Evolutionary conservation across 2,113 vertebrate genomes (phyloP).

Genomic region (Odontophorus gujanensis): DNA sequence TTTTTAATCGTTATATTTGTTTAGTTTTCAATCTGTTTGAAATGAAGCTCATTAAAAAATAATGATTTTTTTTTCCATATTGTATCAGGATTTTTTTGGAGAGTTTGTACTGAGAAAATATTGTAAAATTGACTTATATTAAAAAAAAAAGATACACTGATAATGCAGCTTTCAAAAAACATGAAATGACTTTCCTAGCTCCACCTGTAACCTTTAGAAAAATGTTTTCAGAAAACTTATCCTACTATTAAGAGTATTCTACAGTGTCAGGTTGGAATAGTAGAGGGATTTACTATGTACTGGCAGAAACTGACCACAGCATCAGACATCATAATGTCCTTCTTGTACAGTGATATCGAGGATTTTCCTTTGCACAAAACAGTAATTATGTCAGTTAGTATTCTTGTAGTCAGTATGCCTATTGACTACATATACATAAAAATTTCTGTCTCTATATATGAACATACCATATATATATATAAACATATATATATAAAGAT

Average conservation of each 20-base stretch:
- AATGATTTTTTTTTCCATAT: neutral
- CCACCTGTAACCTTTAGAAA: neutral
- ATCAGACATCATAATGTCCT: neutral
- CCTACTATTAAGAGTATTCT: neutral
- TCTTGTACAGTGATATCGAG: neutral
- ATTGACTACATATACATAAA: neutral
- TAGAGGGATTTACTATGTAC: neutral
- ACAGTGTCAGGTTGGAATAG: neutral
- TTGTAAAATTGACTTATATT: neutral
- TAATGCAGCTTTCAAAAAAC: neutral
- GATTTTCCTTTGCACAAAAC: neutral
- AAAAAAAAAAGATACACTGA: neutral
- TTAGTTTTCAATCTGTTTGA: neutral
- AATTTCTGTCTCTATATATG: neutral
- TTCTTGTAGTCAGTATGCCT: neutral
- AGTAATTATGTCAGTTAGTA: neutral
- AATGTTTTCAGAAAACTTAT: neutral
- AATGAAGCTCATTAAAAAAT: neutral
- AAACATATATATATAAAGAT: neutral
- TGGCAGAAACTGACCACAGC: neutral
- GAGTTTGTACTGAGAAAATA: neutral
- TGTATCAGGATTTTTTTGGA: neutral
- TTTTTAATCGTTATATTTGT: neutral
- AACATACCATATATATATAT: neutral
- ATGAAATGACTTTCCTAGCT: neutral